These are phyloP conservation scores for Carassius gibelio DNA, from an alignment of 2,113 vertebrate species.

Conservation along the genomic window DNA sequence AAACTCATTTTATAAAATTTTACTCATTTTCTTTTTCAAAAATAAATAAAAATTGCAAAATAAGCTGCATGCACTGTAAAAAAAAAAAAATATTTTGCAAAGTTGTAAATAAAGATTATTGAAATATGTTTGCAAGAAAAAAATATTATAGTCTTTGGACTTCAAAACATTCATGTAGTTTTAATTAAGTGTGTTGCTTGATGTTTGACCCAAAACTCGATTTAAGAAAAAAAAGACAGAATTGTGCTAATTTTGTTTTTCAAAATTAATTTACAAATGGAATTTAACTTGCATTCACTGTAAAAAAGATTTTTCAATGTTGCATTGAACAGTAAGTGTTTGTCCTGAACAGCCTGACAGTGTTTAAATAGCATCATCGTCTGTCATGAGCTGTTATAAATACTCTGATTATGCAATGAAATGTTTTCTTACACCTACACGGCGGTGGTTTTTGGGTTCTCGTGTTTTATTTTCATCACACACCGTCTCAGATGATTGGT, in stretches of 20 bases:
- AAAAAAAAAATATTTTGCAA: no score
- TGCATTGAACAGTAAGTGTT: background rate
- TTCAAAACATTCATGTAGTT: background rate
- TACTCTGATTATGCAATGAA: background rate
- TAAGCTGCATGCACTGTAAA: no score
- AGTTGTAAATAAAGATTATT: no score
- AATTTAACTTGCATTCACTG: background rate
- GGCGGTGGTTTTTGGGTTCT: background rate
- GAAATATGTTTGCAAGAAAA: no score
- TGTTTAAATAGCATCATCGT: background rate
- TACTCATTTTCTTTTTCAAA: no score
- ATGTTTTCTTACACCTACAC: background rate
- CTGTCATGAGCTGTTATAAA: background rate
- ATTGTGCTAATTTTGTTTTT: no score
- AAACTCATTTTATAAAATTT: no score
- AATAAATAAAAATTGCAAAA: no score
- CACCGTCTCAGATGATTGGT: constrained; percentile 38
- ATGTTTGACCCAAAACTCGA: background rate
- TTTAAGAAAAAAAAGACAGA: no score
- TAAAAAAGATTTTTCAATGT: background rate
- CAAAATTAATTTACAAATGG: background rate
- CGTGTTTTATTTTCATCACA: constrained; percentile 33
- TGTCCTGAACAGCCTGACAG: no score
- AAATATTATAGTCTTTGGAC: background rate
- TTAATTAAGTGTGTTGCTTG: background rate